Percentiles rank a stretch among this genome's conserved stretches.
These are phyloP conservation scores for Sardina pilchardus DNA, from an alignment of 2,113 vertebrate genomes.

Conservation along the genomic window DNA sequence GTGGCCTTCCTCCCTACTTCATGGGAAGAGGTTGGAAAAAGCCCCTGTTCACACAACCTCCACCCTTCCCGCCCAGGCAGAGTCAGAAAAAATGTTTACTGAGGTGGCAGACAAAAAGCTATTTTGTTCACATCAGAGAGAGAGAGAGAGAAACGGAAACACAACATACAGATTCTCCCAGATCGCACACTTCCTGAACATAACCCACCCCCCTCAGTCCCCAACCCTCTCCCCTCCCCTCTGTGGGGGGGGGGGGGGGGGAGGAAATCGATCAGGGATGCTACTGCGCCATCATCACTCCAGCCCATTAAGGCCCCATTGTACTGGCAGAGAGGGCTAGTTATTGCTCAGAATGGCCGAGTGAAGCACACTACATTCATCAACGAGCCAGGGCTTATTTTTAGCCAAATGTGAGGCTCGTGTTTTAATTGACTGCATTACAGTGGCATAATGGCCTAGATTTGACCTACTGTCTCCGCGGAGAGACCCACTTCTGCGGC, in stretches of 20 bases:
- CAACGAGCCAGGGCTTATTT: background rate
- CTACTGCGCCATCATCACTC: constrained; percentile 2
- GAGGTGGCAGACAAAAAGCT: constrained; percentile 45
- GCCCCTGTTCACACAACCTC: background rate
- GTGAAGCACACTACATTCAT: background rate
- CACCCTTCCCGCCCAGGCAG: constrained; percentile 8
- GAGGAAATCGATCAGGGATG: constrained; percentile 15
- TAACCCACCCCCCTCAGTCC: constrained; percentile 15
- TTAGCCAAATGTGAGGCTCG: background rate
- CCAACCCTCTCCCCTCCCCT: background rate
- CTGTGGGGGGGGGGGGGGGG: background rate
- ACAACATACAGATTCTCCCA: constrained; percentile 33
- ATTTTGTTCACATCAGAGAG: constrained; percentile 40
- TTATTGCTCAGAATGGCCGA: background rate
- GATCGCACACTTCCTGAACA: constrained; percentile 42
- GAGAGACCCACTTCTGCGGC: background rate
- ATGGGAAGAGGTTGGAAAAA: constrained; percentile 35
- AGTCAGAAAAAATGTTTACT: constrained; percentile 46
- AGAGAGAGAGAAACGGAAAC: background rate
- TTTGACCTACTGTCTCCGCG: background rate
- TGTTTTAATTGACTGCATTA: background rate
- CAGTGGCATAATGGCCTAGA: background rate
- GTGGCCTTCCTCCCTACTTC: constrained; percentile 24
- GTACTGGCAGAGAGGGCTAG: background rate
- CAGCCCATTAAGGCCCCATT: background rate